Base-by-base conservation (phyloP, 2,888 invertebrate species). In the Agrotis ipsilon region DNA sequence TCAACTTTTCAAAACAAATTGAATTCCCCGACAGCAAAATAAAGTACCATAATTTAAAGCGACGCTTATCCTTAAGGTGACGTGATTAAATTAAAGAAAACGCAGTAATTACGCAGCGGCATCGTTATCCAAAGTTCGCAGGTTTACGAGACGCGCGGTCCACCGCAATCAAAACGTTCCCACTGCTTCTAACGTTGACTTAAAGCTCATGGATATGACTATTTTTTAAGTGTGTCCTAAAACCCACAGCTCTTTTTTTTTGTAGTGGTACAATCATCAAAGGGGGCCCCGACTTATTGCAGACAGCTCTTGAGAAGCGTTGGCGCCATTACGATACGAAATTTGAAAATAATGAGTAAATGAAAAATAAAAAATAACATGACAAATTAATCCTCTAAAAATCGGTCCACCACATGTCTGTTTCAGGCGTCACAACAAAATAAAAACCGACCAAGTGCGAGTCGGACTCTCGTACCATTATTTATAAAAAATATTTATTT, bases 151-250 rank as follows among this genome's bases (percentile, higher is more conserved):
- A 81, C 81, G 86, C 77, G 86, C 84, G 92, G 91, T 88, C 86
- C 86, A 88, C 92, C 92, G 93, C 92, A 92, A 93, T 93, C 93
- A 92, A 93, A 93, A 92, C 89, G 91, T 90, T 91, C 80, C 88
- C 81, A 86, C 85, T 87, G 85, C 14, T 24, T 24, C 13, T 24
- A 21, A 82, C 87, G 71, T 19, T 27, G 88, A 88, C 81, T 68
- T 90, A 89, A 54, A 86, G 52, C 61, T 66, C 6, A 68, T 76
- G 78, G 83, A 88, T 80, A 68, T 60, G 76, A 58, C 55, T n/a
- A n/a, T n/a, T n/a, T n/a, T n/a, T n/a, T n/a, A n/a, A n/a, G n/a
- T n/a, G n/a, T n/a, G n/a, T n/a, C n/a, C n/a, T n/a, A n/a, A n/a
- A n/a, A n/a, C n/a, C n/a, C n/a, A n/a, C n/a, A n/a, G n/a, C n/a